Evolutionary conservation across 2,113 vertebrate species (phyloP).

Genomic region (Rattus rattus): DNA sequence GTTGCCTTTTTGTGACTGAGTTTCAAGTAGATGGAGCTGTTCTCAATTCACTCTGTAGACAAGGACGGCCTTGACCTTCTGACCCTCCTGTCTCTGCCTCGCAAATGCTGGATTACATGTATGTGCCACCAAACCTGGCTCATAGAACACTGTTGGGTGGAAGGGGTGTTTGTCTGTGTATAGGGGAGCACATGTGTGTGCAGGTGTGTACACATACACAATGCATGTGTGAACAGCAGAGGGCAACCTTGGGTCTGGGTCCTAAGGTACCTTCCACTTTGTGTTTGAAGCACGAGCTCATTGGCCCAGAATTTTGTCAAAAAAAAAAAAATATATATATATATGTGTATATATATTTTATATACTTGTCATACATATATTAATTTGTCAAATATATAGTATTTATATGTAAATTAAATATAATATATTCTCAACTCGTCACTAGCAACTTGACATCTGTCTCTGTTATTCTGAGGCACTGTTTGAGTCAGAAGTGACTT

Average conservation of each 20-base stretch:
- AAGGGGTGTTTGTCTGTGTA: background rate
- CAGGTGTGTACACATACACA: background rate
- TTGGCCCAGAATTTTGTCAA: background rate
- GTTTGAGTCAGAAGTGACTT: background rate
- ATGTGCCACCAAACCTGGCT: background rate
- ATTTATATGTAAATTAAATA: background rate
- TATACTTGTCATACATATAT: no score
- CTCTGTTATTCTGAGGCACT: background rate
- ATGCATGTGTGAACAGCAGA: background rate
- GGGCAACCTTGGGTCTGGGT: background rate
- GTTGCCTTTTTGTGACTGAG: background rate
- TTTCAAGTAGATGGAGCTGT: background rate
- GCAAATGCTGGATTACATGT: background rate
- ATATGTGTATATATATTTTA: background rate
- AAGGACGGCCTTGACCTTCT: background rate
- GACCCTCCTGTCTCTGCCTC: background rate
- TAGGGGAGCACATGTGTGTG: background rate
- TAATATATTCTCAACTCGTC: background rate
- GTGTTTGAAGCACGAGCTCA: background rate
- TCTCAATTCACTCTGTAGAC: background rate
- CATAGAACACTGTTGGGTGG: background rate
- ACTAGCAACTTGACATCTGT: background rate
- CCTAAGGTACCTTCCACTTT: background rate
- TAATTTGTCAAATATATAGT: no score
- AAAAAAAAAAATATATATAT: background rate